Evolutionary conservation across 1,140 invertebrate species (phyloP).

Genomic region (Drosophila ananassae): DNA sequence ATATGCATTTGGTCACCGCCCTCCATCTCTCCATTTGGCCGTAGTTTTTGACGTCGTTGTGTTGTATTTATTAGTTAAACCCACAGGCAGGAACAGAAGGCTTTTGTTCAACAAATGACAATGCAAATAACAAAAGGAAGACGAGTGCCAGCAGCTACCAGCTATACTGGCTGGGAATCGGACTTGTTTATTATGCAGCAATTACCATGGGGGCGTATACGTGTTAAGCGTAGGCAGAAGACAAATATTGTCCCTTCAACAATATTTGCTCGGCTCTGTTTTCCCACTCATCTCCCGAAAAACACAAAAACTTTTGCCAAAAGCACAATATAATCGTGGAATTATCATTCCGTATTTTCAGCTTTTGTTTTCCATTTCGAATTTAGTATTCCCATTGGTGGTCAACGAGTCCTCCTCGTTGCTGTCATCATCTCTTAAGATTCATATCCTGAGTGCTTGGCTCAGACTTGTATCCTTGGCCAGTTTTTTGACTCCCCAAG

Average conservation of each 20-base stretch:
- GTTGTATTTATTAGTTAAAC: slow-evolving; percentile 77
- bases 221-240: slow-evolving; percentile 71
- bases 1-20: neutral
- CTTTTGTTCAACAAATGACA: slow-evolving; percentile 78
- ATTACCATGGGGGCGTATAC: slow-evolving; percentile 79
- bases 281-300: slow-evolving; percentile 6
- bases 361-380: slow-evolving; percentile 68
- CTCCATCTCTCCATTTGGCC: neutral
- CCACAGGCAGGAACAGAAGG: slow-evolving; percentile 56
- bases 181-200: slow-evolving; percentile 75
- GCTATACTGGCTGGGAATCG: slow-evolving; percentile 14
- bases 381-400: slow-evolving; percentile 77
- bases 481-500: slow-evolving; percentile 46
- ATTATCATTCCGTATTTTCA: slow-evolving; percentile 63
- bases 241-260: slow-evolving; percentile 69
- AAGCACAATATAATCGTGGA: slow-evolving; percentile 64
- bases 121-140: slow-evolving; percentile 69
- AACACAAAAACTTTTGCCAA: slow-evolving; percentile 52
- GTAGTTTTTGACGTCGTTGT: slow-evolving; percentile 1
- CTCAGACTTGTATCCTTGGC: slow-evolving; percentile 14
- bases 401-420: slow-evolving; percentile 27
- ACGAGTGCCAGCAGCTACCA: slow-evolving; percentile 15
- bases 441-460: neutral
- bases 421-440: slow-evolving; percentile 7
- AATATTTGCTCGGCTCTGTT: slow-evolving; percentile 58